Base-by-base conservation (phyloP, 1,140 invertebrate genomes). In the Scaptomyza hsui region DNA sequence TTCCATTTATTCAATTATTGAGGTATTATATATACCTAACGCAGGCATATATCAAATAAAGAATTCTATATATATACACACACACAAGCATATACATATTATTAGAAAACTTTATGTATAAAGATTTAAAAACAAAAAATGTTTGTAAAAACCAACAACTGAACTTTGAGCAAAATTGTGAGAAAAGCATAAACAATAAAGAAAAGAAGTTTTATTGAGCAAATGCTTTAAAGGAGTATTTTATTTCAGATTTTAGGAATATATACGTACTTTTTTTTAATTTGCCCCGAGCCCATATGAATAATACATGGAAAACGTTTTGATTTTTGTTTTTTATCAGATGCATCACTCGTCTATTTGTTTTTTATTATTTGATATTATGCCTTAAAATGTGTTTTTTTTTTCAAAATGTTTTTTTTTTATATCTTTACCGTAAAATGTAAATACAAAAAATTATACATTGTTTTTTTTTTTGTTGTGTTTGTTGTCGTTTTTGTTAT, bases 1-100 rank as follows among this genome's bases (percentile, higher is more conserved):
- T 81, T 88, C 77, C 82, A 86, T 86, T 75, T 81, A 88, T 82
- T 88, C 82, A 86, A 81, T 86, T 88, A 86, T 82, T 78, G 74
- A 74, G 59, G 56, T 61, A 77, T 71, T 75, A 29, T 60, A 73
- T 45, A 60, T 71, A 83, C 77, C 77, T 0, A 4, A 83, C 60
- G 67, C 71, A 78, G 74, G 74, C 74, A 81, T 80, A 85, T 80
- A 77, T 69, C 59, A 82, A 39, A 62, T 70, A 55, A 53, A 64
- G 51, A 70, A 57, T 45, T 68, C 26, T 60, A 68, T 67, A 67
- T 67, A 67, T 65, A 65, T 41, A 77, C 61, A 64, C 52, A 65
- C 26, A 51, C 32, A 64, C 48, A 64, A 32, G 51, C 26, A 72
- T 55, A 63, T 39, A 49, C 32, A 79, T 75, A 79, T 69, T 67